Percentiles rank a stretch among this genome's conserved stretches.
Evolutionary conservation across 2,113 vertebrate genomes (phyloP).

Genomic region (Antechinus flavipes): DNA sequence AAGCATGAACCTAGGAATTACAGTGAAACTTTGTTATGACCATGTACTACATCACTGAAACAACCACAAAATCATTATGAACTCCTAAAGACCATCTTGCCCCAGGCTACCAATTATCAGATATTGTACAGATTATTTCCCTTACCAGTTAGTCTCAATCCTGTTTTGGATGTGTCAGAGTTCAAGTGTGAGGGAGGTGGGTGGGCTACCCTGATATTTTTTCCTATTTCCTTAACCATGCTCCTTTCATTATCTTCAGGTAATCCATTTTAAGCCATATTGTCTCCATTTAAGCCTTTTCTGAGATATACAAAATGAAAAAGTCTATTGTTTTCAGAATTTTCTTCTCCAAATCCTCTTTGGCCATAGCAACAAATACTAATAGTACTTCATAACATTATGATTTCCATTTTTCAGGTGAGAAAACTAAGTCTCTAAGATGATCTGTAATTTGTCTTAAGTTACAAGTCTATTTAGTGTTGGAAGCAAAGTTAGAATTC

Average conservation of each 20-base stretch:
- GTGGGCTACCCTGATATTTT: neutral
- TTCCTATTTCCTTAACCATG: neutral
- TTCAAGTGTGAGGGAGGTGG: neutral
- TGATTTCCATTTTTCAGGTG: too few species aligned
- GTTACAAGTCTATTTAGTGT: neutral
- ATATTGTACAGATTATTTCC: neutral
- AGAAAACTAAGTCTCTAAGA: too few species aligned
- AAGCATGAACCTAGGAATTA: neutral
- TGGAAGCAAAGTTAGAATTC: neutral
- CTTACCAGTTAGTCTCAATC: neutral
- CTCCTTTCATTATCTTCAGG: neutral
- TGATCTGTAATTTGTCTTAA: too few species aligned
- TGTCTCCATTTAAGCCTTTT: neutral
- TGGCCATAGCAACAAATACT: too few species aligned
- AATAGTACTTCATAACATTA: too few species aligned
- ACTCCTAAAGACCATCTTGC: neutral
- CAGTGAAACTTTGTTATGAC: neutral
- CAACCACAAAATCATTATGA: neutral
- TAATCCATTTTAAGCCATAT: neutral
- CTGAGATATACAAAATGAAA: neutral
- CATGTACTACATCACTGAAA: neutral
- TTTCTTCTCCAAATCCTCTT: too few species aligned
- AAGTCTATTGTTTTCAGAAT: neutral
- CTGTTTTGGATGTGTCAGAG: neutral
- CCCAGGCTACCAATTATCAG: neutral